Conservation (phyloP, 2,797 vertebrate species). For the Lophura swinhoii region DNA sequence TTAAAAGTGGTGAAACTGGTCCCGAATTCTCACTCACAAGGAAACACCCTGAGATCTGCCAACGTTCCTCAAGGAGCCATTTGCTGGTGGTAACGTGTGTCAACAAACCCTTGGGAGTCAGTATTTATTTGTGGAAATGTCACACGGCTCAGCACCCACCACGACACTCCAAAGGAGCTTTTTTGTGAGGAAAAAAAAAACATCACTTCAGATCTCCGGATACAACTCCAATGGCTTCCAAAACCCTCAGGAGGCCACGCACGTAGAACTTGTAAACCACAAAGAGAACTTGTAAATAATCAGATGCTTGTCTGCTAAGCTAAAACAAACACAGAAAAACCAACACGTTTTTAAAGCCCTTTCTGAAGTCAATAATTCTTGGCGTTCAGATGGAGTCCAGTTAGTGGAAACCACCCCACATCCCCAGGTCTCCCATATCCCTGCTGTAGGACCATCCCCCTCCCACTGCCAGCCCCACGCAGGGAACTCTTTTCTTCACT, state of each 20-base stretch:
- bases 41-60: neutral
- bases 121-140: neutral
- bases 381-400: neutral
- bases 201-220: conserved; percentile 3
- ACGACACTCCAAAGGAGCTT: neutral
- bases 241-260: conserved; percentile 27
- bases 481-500: neutral
- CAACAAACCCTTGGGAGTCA: neutral
- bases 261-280: neutral
- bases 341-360: neutral
- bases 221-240: neutral
- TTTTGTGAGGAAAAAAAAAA: neutral
- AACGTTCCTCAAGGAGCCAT: neutral
- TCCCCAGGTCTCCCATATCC: neutral
- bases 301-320: conserved; percentile 22
- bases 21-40: neutral
- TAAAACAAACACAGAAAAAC: neutral
- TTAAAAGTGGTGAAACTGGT: too few relatives aligned
- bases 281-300: neutral
- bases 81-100: neutral
- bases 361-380: fast-evolving
- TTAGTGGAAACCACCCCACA: neutral
- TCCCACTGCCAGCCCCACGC: neutral
- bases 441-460: neutral
- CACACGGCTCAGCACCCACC: neutral